Percentiles rank a stretch among this genome's conserved stretches.
These are phyloP conservation scores for Drosophila punjabiensis DNA, from an alignment of 1,140 invertebrate genomes.

Conservation along the genomic window DNA sequence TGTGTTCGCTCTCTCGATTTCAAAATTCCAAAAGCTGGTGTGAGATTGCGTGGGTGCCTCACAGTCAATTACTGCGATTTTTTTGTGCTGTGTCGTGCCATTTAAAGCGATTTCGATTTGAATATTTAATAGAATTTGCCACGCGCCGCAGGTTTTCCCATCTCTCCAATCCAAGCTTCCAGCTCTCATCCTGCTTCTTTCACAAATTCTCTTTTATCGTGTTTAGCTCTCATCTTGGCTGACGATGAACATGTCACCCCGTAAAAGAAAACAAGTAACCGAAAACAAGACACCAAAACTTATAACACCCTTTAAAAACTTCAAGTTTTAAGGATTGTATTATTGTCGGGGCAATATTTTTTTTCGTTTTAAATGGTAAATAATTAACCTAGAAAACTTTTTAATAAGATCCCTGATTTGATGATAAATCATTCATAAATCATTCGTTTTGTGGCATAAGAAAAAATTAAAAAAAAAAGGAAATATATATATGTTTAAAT, in stretches of 20 bases:
- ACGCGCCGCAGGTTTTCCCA: constrained; percentile 49
- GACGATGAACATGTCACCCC: constrained; percentile 26
- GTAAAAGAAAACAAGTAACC: background rate
- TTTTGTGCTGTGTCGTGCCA: constrained; percentile 25
- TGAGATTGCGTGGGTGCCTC: constrained; percentile 28
- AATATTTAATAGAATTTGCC: constrained; percentile 72
- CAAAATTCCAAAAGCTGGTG: constrained; percentile 9
- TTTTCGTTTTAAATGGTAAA: no score
- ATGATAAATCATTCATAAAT: no score
- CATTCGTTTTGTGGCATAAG: no score
- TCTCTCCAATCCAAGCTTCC: background rate
- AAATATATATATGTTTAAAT: no score
- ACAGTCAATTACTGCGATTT: constrained; percentile 64
- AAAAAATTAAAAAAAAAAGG: no score
- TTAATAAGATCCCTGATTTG: no score
- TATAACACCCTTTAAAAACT: background rate
- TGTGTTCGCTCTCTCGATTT: constrained; percentile 5
- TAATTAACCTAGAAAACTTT: no score
- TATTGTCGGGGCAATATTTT: no score
- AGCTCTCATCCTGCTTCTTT: constrained; percentile 3
- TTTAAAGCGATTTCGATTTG: constrained; percentile 61
- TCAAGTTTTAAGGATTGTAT: no score
- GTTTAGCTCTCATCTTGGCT: constrained; percentile 19
- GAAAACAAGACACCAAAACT: constrained; percentile 4
- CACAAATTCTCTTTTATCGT: constrained; percentile 20